Base-by-base conservation (phyloP, 2,797 vertebrate species). In the Xiphophorus birchmanni region DNA sequence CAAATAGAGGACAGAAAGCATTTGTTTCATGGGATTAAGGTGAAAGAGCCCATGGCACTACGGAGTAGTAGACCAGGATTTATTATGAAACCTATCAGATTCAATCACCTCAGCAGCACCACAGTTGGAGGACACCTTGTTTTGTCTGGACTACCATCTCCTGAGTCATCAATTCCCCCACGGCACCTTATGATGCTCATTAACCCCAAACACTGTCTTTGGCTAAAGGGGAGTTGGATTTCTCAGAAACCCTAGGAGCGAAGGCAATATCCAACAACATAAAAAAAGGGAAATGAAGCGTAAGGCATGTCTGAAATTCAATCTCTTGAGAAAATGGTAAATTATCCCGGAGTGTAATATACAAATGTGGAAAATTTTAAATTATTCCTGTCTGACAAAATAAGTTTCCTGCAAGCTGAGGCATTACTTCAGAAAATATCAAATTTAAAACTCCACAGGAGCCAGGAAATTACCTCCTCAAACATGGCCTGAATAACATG, bases 21-120 rank as follows among this genome's bases (percentile, higher is more conserved):
- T 88, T 88, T 86, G 87, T 90, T 85, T 85, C 78, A 78, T 35
- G 54, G 80, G 67, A 80, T 85, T 63, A 4, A 50, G 83, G 80
- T 67, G 84, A 86, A 84, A 83, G 84, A 81, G 71, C 50, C 73
- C 0, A 32, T 11, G 78, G 76, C 75, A 63, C 76, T 7, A 13
- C 54, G 42, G 80, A 85, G 72, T 78, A 48, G 40, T 23, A 58
- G 13, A 75, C 76, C 81, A 81, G 80, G 74, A 73, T 75, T 82
- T 73, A 82, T 82, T 88, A 92, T 91, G 89, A 91, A 91, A 89
- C 79, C 81, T 45, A 48, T 89, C 86, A 86, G 73, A 87, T 88
- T 90, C 86, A 90, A 92, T 93, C 89, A 87, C 73, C 85, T 86
- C 77, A 75, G 77, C 81, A 56, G 52, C 79, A 63, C 67, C 74